These are phyloP conservation scores for Paragorgia papillata DNA, from an alignment of 92 coral and sea anemone species.

Conservation along the genomic window DNA sequence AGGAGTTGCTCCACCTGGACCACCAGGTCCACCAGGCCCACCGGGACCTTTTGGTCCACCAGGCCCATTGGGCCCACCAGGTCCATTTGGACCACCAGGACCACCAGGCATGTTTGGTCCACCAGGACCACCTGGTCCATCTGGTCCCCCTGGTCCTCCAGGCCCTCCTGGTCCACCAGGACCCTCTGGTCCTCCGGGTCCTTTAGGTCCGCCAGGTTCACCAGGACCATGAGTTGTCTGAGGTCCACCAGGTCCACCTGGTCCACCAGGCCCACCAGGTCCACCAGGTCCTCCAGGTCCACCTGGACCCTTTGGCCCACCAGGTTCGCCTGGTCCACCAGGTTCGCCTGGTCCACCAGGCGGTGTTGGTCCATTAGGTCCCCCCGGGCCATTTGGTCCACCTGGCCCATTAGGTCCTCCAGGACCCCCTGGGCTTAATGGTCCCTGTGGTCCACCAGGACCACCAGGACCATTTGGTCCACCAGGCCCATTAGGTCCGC, in stretches of 20 bases:
- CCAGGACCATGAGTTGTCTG: too few species aligned
- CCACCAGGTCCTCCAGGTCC: constrained; percentile 60
- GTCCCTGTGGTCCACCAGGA: constrained; percentile 27
- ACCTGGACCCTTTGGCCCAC: constrained; percentile 27
- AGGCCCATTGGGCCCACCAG: constrained; percentile 36
- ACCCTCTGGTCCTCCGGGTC: too few species aligned
- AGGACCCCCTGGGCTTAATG: constrained; percentile 58
- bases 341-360: constrained; percentile 12
- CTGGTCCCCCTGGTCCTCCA: too few species aligned
- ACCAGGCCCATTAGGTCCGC: constrained; percentile 46
- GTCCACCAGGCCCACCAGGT: constrained; percentile 27
- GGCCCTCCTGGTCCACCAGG: constrained; percentile 33
- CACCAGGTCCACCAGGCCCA: constrained; percentile 45
- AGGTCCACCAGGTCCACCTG: constrained; percentile 63
- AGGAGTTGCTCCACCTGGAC: constrained; percentile 55
- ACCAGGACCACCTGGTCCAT: too few species aligned
- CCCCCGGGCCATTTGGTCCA: constrained; percentile 66
- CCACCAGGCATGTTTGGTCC: too few species aligned
- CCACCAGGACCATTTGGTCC: constrained; percentile 28
- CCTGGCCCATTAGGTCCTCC: constrained; percentile 50
- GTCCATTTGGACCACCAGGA: constrained; percentile 11
- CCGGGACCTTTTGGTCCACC: constrained; percentile 25
- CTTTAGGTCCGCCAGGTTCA: too few species aligned
- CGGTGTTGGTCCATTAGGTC: constrained; percentile 44
- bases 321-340: background rate